Base-by-base conservation (phyloP, 1,140 invertebrate genomes). In the Bombyx mandarina region DNA sequence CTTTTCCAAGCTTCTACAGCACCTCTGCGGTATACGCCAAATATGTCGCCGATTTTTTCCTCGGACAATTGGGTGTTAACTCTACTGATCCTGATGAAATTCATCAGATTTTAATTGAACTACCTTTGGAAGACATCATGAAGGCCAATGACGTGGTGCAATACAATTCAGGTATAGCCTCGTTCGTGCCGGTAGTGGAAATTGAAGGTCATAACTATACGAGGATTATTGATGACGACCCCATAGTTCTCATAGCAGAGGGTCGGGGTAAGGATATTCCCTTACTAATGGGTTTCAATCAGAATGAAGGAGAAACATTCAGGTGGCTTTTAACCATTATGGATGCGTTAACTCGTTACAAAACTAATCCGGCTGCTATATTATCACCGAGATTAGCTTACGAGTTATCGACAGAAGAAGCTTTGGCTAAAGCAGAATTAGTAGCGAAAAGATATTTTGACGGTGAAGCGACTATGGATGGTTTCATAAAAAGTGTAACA, bases 181-280 rank as follows among this genome's bases (percentile, higher is more conserved):
- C 62, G 0, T 86, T 86, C 57, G 45, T 58, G 6, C 82, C 82
- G 0, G 79, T 82, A 5, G 69, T 82, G 0, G 82, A 86, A 59
- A 57, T 59, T 4, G 26, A 51, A 35, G 18, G 61, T 4, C 59
- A 66, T 48, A 73, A 71, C 6, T 65, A 80, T 6, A 75, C 61
- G 2, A 66, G 60, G n/a, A 64, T 86, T 3, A 56, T 86, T 48
- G 67, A 71, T 9, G 67, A 75, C 6, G 77, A 82, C 7, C 79
- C 82, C 3, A 67, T 74, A 54, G 48, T 58, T 1, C 51, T 82
- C 6, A 52, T 82, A 9, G 26, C 56, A 0, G 59, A 64, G 26
- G 79, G 77, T 3, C 55, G 59, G 43, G 78, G 78, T 7, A 71
- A 66, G 43, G 49, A 75, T 50, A 68, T 77, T 26, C 79, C 81